A percentile compares a stretch with the other conserved stretches of the same genome.
Evolutionary conservation across 2,888 invertebrate genomes (phyloP).

Genomic region (Liodrosophila aerea): DNA sequence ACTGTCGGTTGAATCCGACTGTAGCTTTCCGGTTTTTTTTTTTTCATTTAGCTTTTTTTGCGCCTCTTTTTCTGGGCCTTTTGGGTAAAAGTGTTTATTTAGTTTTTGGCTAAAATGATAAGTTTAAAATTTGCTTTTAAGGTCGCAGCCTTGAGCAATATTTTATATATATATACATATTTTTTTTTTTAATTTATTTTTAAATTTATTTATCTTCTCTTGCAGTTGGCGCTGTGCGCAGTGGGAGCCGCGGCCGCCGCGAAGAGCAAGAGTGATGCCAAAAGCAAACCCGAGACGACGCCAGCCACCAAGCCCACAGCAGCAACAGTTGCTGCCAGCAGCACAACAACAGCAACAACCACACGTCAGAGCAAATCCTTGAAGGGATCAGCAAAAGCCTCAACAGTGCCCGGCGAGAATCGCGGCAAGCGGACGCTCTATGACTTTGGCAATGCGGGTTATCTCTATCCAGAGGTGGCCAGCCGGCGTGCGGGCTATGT

Average conservation of each 20-base stretch:
- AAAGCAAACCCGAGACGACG: neutral
- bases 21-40: no score
- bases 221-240: constrained; percentile 73
- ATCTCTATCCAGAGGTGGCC: constrained; percentile 74
- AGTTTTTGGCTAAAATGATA: neutral
- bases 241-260: constrained; percentile 47
- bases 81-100: constrained; percentile 53
- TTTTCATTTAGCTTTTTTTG: constrained; percentile 62
- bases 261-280: constrained; percentile 25
- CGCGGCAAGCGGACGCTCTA: constrained; percentile 81
- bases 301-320: constrained; percentile 24
- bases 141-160: no score
- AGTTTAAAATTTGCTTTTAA: neutral
- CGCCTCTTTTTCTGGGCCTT: constrained; percentile 48
- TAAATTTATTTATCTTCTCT: constrained; percentile 24
- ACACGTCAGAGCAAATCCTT: constrained; percentile 53
- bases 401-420: constrained; percentile 63
- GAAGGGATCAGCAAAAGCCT: constrained; percentile 46
- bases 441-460: constrained; percentile 78
- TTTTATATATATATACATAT: no score
- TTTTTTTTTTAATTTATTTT: no score
- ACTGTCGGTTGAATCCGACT: no score
- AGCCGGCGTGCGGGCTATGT: constrained; percentile 75
- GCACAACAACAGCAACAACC: constrained; percentile 21
- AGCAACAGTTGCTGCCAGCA: neutral